A percentile compares a stretch with the other conserved stretches of the same genome.
phyloP scores from a whole-genome alignment of 2,113 vertebrate genomes.

The Rhadina sibilatrix region DNA sequence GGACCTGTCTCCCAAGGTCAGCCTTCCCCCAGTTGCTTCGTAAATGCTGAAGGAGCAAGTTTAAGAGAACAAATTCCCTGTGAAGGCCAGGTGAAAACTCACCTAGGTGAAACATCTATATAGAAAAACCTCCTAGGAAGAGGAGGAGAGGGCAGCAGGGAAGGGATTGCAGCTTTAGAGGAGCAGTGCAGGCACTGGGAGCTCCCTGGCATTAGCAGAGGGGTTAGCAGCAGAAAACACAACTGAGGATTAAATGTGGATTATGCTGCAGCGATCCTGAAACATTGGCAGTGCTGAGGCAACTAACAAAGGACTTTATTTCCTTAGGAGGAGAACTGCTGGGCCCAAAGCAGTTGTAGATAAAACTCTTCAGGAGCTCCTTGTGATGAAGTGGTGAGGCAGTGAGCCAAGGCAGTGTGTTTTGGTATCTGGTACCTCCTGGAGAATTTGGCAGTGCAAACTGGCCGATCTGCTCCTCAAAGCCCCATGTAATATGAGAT shows the following conservation, averaged over 20 bases:
- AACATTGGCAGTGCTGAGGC: neutral
- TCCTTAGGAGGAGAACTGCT: neutral
- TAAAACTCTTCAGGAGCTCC: neutral
- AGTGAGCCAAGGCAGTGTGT: neutral
- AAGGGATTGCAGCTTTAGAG: neutral
- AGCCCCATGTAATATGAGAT: neutral
- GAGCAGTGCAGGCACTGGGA: neutral
- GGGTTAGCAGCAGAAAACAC: constrained; percentile 5
- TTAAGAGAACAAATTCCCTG: neutral
- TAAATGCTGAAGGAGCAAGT: neutral
- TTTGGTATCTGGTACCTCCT: neutral
- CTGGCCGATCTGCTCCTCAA: neutral
- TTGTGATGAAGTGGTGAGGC: neutral
- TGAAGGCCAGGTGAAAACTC: neutral
- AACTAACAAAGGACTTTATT: neutral
- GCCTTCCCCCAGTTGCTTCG: rapidly evolving
- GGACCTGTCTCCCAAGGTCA: neutral
- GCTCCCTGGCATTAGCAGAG: neutral
- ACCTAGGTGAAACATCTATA: neutral
- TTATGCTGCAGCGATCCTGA: neutral
- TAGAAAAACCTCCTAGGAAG: neutral
- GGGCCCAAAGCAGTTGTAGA: neutral
- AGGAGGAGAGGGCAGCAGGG: neutral
- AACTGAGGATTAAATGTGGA: constrained; percentile 7
- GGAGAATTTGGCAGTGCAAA: neutral